Base-by-base conservation (phyloP, 2,888 invertebrate genomes). In the Idaea aversata region DNA sequence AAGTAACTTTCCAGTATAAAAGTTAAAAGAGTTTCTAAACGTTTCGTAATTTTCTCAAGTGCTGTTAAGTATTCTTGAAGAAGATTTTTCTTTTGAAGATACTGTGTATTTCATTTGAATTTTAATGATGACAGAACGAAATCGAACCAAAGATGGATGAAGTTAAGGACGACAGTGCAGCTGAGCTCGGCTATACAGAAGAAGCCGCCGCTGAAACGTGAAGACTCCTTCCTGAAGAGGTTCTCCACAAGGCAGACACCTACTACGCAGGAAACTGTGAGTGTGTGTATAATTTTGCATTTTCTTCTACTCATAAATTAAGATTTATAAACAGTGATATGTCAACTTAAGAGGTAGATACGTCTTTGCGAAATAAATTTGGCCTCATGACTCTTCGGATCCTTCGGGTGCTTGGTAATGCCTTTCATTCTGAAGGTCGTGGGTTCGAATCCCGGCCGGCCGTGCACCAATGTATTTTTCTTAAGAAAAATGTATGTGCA, bases 101-200 rank as follows among this genome's bases (percentile, higher is more conserved):
- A 63, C 69, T 47, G 7, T 2, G 47, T 36, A 36, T 47, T 47
- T 47, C 47, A 47, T 47, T 47, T 47, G 47, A 47, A 47, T 67
- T 66, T 74, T 72, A 75, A 73, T 75, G 72, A 79, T 78, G 92
- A 67, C 95, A 97, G 97, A 95, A 97, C 97, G 85, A 97, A 97
- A 89, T 97, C 98, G 85, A 98, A 98, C 91, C 97, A 98, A 87
- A 95, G 98, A 93, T 99, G 99, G 97, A 97, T 98, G 96, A 98
- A 99, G 91, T 94, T 99, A 73, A 94, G 98, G 76, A 98, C 98
- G 65, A 98, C 98, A 62, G 98, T 98, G 78, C 98, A 98, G 91
- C 94, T 98, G 81, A 97, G 97, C 75, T 97, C 97, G 70, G 98
- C 98, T 64, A 95, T 95, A 70, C 97, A 97, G 91, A 97, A 97